Percentiles rank a stretch among this genome's conserved stretches.
Evolutionary conservation across 2,888 invertebrate species (phyloP).

Genomic region (Copidosoma aretas): DNA sequence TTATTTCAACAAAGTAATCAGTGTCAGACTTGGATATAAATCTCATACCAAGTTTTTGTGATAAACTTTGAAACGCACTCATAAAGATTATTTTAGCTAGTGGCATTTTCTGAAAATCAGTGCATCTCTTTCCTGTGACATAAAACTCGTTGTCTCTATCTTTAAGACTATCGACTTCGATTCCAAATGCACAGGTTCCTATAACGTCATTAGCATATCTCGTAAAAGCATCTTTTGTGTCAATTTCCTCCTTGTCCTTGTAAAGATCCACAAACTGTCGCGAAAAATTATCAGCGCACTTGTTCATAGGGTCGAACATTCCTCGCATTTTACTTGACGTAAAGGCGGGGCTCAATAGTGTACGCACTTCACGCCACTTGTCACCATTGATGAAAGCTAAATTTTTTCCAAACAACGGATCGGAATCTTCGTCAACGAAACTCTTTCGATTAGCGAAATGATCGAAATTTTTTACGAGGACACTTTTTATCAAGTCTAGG

Average conservation of each 20-base stretch:
- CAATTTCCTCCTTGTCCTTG: slow-evolving; percentile 35
- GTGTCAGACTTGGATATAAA: slow-evolving; percentile 1
- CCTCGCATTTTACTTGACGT: slow-evolving; percentile 67
- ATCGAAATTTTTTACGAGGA: slow-evolving; percentile 50
- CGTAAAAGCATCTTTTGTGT: slow-evolving; percentile 53
- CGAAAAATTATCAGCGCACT: slow-evolving; percentile 51
- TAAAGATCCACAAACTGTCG: slow-evolving; percentile 17
- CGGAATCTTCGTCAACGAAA: slow-evolving; percentile 45
- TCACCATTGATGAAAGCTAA: slow-evolving; percentile 55
- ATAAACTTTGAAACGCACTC: neutral
- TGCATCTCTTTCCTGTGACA: slow-evolving; percentile 37
- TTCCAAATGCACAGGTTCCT: slow-evolving; percentile 43
- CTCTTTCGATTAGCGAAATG: slow-evolving; percentile 47
- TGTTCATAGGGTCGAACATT: slow-evolving; percentile 64
- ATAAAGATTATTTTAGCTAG: neutral
- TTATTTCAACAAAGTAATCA: slow-evolving; percentile 41
- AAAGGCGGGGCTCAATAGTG: slow-evolving; percentile 66
- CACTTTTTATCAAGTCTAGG: slow-evolving; percentile 50
- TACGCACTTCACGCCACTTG: slow-evolving; percentile 65
- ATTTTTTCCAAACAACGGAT: slow-evolving; percentile 45
- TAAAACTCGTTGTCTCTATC: slow-evolving; percentile 50
- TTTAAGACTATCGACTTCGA: slow-evolving; percentile 47
- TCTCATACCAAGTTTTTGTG: slow-evolving; percentile 18
- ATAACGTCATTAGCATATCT: slow-evolving; percentile 44
- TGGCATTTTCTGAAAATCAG: slow-evolving; percentile 36